Evolutionary conservation across 35 echinoderm and acorn worm species (phyloP), one percentile per base, ranked within the genome.

Genomic region (Apostichopus californicus): DNA sequence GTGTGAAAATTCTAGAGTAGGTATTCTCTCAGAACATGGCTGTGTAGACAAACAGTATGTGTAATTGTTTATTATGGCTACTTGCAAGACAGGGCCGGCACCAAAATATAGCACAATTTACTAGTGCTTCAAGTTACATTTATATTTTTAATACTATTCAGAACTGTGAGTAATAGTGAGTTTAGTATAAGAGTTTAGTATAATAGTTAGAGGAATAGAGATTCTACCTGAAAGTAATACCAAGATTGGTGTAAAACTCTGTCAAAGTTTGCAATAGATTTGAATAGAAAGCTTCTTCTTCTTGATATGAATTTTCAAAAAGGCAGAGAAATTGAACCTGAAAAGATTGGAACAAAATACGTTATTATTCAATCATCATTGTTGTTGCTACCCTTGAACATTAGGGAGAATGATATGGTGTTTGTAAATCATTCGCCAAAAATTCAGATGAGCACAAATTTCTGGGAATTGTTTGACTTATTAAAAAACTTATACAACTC

Each of bases 301-400:
- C 78, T 77, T 68, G 24, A 13, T 82, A 56, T n/a, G 86, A 84
- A 11, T 93, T 89, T 70, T 96, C 94, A 96, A 92, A 91, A 8
- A 96, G 23, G 59, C 94, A 92, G 70, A 83, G 93, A 55, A 93
- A 57, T 71, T 96, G 92, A 15, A 93, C 92, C 94, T 91, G 8
- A 64, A 78, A 17, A 57, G 7, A 46, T 46, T 46, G 34, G 34
- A 46, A 46, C 34, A 46, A 46, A 46, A 46, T 46, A 46, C 3
- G 34, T 3, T 46, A 46, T 3, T 46, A 46, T 46, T 46, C 34
- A 46, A 46, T 46, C 34, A 46, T 46, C 1, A 46, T 46, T 46
- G 34, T 46, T 46, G 34, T 4, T 46, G 34, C 34, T 46, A 46
- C 34, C 34, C 34, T 46, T 46, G 3, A 46, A 46, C 34, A 46